Evolutionary conservation across 2,888 invertebrate species (phyloP), one percentile per base, ranked within the genome.

Genomic region (Hydrotaea cyrtoneurina): DNA sequence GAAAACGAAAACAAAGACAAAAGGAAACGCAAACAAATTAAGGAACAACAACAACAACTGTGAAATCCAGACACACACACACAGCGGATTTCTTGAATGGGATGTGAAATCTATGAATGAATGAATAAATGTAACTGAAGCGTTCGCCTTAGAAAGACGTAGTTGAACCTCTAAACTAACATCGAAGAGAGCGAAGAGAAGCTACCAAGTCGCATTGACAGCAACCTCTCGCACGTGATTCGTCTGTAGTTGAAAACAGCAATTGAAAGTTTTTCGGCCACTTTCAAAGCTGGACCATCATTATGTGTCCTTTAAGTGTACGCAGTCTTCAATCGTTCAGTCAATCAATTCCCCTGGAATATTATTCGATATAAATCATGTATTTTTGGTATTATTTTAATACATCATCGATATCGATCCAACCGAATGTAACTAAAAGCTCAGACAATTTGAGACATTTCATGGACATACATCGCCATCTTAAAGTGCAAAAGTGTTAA

Each of bases 41-140:
- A 31, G 31, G 31, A 74, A n/a, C n/a, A n/a, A n/a, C n/a, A n/a
- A n/a, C n/a, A 57, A 57, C 43, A 74, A 43, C 43, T 19, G 57
- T 10, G 39, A 74, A 74, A 74, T 55, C 43, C 74, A 26, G 2
- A 66, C 46, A 7, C 19, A 66, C 36, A 31, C 36, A n/a, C 53
- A 72, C 46, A 4, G 23, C 62, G 31, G 15, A 17, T 46, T 17
- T 43, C n/a, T 43, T 46, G 43, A 62, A 75, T 62, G 75, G 62
- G 46, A 21, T 39, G 50, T 31, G 39, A 21, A 59, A 74, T 62
- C 21, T 19, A 57, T 21, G 73, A 74, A 76, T 62, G 69, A 69
- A 69, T n/a, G 59, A 57, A 8, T 13, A 7, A 7, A 2, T 4
- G 31, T 7, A n/a, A 31, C 31, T 31, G 59, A 71, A 69, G 26